phyloP scores from a whole-genome alignment of 53 echinoderm and acorn worm genomes.

The Echinometra lucunter region DNA sequence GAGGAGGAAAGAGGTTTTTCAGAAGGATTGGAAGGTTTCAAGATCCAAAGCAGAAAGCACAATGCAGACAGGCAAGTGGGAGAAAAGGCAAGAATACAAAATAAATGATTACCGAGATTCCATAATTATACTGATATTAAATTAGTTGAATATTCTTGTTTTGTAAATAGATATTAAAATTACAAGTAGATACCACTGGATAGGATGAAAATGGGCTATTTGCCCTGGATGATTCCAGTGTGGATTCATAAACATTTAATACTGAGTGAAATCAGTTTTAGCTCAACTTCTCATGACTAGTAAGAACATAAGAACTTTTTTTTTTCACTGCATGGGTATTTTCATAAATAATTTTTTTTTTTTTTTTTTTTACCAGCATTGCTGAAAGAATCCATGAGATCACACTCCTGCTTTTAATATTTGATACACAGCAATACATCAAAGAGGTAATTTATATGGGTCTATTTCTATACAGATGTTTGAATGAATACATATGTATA shows the following conservation, averaged over 20 bases:
- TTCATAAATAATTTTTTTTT: no score
- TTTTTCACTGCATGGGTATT: not conserved
- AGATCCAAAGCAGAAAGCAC: constrained; percentile 19
- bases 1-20: constrained; percentile 48
- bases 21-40: not conserved
- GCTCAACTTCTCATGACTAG: not conserved
- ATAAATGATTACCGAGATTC: not conserved
- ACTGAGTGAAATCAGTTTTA: not conserved
- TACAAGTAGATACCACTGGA: not conserved
- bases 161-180: not conserved
- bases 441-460: not conserved
- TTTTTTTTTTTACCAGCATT: not conserved
- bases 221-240: not conserved
- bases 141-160: not conserved
- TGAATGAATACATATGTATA: not conserved
- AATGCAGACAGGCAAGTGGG: not conserved
- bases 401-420: not conserved
- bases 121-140: not conserved
- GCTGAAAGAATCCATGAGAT: not conserved
- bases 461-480: not conserved
- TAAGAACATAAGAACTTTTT: not conserved
- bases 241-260: not conserved
- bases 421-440: not conserved
- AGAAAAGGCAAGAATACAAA: not conserved
- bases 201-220: not conserved